Percentiles rank a stretch among this genome's conserved stretches.
phyloP scores from a whole-genome alignment of 2,113 vertebrate genomes.

The Heptranchias perlo region DNA sequence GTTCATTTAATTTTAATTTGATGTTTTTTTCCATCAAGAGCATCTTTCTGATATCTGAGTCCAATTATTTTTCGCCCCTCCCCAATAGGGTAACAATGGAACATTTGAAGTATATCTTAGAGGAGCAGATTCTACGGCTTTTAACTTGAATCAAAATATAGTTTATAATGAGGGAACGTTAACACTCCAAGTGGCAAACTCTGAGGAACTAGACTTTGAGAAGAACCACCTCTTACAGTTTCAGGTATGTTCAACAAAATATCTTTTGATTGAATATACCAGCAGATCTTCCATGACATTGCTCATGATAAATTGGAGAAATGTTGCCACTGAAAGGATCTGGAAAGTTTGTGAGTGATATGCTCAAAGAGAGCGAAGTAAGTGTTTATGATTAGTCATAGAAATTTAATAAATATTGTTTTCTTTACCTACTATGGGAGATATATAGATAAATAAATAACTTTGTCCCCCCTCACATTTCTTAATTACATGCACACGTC shows the following conservation, averaged over 20 bases:
- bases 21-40: neutral
- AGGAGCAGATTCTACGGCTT: neutral
- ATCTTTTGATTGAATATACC: neutral
- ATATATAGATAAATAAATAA: neutral
- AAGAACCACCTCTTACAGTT: neutral
- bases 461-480: neutral
- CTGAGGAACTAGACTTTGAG: slow-evolving; percentile 32
- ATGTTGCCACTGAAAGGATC: neutral
- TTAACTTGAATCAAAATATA: slow-evolving; percentile 13
- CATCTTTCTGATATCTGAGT: neutral
- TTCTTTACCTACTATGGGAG: neutral
- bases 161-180: slow-evolving; percentile 18
- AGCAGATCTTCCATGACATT: neutral
- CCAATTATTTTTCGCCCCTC: neutral
- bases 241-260: neutral
- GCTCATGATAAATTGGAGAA: neutral
- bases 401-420: neutral
- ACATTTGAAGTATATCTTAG: slow-evolving; percentile 30
- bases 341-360: neutral
- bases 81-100: slow-evolving; percentile 26
- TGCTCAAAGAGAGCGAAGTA: neutral
- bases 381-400: neutral
- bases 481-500: neutral
- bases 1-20: neutral
- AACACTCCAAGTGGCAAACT: slow-evolving; percentile 13